phyloP scores from a whole-genome alignment of 2,113 vertebrate genomes.

The Jaculus jaculus region DNA sequence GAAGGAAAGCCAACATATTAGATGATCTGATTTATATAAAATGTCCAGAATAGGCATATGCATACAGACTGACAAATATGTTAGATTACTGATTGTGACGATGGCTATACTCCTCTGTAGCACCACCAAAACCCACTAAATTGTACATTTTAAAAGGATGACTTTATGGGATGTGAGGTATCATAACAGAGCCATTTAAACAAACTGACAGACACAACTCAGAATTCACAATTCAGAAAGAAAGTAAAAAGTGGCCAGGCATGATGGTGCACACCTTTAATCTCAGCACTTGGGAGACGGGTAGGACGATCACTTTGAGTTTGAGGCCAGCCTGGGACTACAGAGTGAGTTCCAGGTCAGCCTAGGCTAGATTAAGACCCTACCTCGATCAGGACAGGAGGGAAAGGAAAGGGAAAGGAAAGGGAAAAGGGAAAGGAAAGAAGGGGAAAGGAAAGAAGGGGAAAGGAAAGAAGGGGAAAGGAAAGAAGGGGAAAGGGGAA shows the following conservation, averaged over 20 bases:
- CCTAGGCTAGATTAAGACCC: too few species aligned
- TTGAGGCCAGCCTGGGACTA: too few species aligned
- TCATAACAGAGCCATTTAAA: background rate
- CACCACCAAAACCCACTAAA: background rate
- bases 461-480: too few species aligned
- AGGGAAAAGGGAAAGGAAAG: background rate
- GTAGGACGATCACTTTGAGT: too few species aligned
- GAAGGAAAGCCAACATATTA: background rate
- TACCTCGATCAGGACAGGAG: background rate
- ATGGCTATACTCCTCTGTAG: background rate
- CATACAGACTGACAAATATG: background rate
- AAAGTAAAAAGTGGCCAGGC: background rate
- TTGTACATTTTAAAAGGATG: background rate
- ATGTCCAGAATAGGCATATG: background rate
- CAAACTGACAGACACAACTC: background rate
- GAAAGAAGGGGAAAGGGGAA: too few species aligned
- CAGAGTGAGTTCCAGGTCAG: too few species aligned
- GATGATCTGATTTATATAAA: background rate
- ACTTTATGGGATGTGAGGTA: background rate
- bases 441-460: too few species aligned
- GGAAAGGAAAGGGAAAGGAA: background rate
- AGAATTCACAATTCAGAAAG: background rate
- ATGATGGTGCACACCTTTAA: too few species aligned
- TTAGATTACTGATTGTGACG: background rate
- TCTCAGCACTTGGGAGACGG: too few species aligned